A percentile compares a stretch with the other conserved stretches of the same genome.
Conservation (phyloP, 1,140 invertebrate genomes). For the Zaprionus gabonicus region DNA sequence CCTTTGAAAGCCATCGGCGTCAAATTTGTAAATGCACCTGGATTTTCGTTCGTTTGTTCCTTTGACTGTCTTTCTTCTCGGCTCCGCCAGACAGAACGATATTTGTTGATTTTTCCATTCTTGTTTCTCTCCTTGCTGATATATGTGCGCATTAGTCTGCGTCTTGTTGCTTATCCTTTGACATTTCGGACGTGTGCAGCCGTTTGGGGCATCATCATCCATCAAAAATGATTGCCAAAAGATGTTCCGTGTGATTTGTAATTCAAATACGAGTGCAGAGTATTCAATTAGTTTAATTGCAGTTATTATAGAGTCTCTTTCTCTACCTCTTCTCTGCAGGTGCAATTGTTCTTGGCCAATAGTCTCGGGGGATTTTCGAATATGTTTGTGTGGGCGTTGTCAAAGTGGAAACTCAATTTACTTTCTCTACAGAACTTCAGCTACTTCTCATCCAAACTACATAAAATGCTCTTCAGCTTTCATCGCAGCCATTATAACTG, state of each 20-base stretch:
- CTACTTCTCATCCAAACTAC: too few relatives aligned
- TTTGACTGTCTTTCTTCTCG: slow-evolving; percentile 60
- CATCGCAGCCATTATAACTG: slow-evolving; percentile 9
- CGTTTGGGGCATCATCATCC: slow-evolving; percentile 74
- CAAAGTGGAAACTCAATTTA: slow-evolving; percentile 1
- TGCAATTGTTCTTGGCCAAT: slow-evolving; percentile 48
- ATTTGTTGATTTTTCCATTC: slow-evolving; percentile 56
- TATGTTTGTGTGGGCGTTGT: slow-evolving; percentile 36
- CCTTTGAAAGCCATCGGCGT: slow-evolving; percentile 75
- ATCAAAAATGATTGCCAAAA: slow-evolving; percentile 81
- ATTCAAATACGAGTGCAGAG: slow-evolving; percentile 63
- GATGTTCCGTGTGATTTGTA: slow-evolving; percentile 78
- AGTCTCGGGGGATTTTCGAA: background rate
- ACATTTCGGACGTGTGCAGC: slow-evolving; percentile 66
- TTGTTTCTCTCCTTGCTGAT: slow-evolving; percentile 30
- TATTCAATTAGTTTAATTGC: slow-evolving; percentile 82
- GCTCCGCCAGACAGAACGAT: slow-evolving; percentile 45
- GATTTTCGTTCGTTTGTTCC: slow-evolving; percentile 66
- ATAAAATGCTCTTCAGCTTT: background rate
- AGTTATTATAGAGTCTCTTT: slow-evolving; percentile 33
- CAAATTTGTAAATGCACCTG: slow-evolving; percentile 83
- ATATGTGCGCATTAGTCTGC: slow-evolving; percentile 61
- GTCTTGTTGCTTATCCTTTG: slow-evolving; percentile 73
- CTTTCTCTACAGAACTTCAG: slow-evolving; percentile 1
- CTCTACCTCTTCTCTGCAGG: slow-evolving; percentile 61